A percentile compares a stretch with the other conserved stretches of the same genome.
phyloP scores from a whole-genome alignment of 1,140 invertebrate genomes.

The Drosophila arawakana region DNA sequence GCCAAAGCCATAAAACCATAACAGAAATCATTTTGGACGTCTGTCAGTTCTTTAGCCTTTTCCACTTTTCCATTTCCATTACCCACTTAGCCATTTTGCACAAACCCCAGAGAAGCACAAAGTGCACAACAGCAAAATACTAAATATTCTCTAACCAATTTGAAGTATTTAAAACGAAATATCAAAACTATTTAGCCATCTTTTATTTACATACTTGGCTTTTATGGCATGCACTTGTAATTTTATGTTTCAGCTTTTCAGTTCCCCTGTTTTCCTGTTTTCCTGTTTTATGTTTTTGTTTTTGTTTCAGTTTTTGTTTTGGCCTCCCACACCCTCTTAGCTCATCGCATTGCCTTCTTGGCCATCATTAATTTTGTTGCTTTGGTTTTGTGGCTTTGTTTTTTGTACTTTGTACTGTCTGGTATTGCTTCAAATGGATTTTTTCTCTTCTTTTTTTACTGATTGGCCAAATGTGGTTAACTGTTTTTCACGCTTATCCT shows the following conservation, averaged over 20 bases:
- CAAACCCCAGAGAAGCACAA: constrained; percentile 4
- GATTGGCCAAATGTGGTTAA: constrained; percentile 33
- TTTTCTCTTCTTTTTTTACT: constrained; percentile 27
- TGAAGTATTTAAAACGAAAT: constrained; percentile 18
- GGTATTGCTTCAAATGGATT: neutral
- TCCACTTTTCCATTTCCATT: constrained; percentile 6
- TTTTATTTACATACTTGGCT: constrained; percentile 29
- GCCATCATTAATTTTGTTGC: constrained; percentile 17
- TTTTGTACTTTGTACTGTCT: neutral
- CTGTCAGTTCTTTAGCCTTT: too few species aligned
- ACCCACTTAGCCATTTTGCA: neutral
- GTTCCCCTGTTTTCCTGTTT: constrained; percentile 24
- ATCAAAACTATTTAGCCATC: constrained; percentile 31
- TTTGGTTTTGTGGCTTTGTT: constrained; percentile 23
- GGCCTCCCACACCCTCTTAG: constrained; percentile 19
- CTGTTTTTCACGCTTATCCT: neutral
- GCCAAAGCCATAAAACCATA: constrained; percentile 18
- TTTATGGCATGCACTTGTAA: constrained; percentile 32
- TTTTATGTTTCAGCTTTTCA: constrained; percentile 47
- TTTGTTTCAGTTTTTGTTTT: constrained; percentile 46
- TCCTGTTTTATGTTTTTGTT: neutral
- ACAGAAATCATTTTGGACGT: neutral
- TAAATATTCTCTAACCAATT: neutral
- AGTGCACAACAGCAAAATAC: neutral
- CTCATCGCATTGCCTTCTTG: neutral